Base-by-base conservation (phyloP, 2,888 invertebrate species). In the Dione vanillae region DNA sequence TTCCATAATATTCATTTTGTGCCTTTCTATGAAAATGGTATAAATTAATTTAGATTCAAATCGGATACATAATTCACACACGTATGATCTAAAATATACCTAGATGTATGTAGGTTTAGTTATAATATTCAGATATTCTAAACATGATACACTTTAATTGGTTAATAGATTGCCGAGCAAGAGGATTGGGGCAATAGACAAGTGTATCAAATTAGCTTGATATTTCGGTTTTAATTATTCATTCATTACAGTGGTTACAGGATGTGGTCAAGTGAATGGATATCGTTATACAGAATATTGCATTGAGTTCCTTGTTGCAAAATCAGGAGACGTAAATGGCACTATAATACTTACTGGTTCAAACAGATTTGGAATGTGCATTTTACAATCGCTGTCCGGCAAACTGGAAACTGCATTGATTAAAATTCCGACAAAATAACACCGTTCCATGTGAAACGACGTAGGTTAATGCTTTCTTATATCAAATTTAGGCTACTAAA, bases 241-340 rank as follows among this genome's bases (percentile, higher is more conserved):
- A 54, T 70, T 51, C 27, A 27, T 56, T 56, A 37, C 37, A 56
- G 56, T 56, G 56, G 56, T 64, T 51, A 65, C 65, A 73, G 75
- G 74, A 76, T 74, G 77, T 75, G 69, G 75, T 74, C 71, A 70
- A 70, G 73, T 73, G 74, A 76, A 74, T 75, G 73, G 73, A 74
- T 72, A 74, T 73, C 59, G 68, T 43, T 68, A 69, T 69, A 72
- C 70, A 65, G 43, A 72, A 59, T 72, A 71, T 78, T 77, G 77
- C 76, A 72, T 70, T 74, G 72, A 78, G 80, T 85, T 84, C 82
- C 82, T 80, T 82, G 81, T 85, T 86, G 83, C 85, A 77, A 76
- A 82, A 85, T 78, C 75, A 74, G 77, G 72, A 69, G 80, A 81
- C 81, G 65, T 85, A 86, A 85, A 85, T 83, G 83, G 84, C 74